Base-by-base conservation (phyloP, 2,797 vertebrate genomes). In the Clarias laeviceps region DNA sequence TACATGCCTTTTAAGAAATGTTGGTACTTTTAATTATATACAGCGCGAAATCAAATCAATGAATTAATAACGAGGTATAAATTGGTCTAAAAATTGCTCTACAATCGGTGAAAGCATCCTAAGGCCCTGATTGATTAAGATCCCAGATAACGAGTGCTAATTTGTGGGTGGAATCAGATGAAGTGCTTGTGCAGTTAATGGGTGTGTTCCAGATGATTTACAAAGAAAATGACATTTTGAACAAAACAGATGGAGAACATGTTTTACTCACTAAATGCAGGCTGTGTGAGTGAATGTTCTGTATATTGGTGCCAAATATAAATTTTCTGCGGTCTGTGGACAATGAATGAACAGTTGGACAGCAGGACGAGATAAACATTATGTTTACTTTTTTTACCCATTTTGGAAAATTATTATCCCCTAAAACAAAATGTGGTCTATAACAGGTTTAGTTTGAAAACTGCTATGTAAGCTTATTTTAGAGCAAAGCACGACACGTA, bases 111-210 rank as follows among this genome's bases (percentile, higher is more conserved):
- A 45, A 45, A 11, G 77, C 34, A 62, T 80, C 34, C 24, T 64
- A 80, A 80, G 29, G 24, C 59, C 24, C 61, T 65, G 61, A 65
- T 65, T 80, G 27, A 65, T 64, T 50, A 80, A 80, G 37, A 65
- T 80, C 24, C 34, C 59, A 5, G 61, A 80, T 80, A 65, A 50
- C 17, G 61, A 65, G 37, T 65, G 11, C 3, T 80, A 65, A 80
- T 80, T 80, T 65, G 61, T 1, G 15, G 3, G 12, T 45, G 59
- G 27, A 61, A 79, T 62, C 32, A 62, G 76, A 78, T 78, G 24
- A 61, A 78, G 34, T 7, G 56, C 74, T 34, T 59, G 56, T 32
- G 56, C 29, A 78, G 56, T 37, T 78, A 79, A 79, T 64, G 59
- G 6, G 34, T 27, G 59, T 9, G 59, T 79, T 64, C n/a, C 77